Evolutionary conservation across 2,113 vertebrate species (phyloP).

Genomic region (Vimba vimba): DNA sequence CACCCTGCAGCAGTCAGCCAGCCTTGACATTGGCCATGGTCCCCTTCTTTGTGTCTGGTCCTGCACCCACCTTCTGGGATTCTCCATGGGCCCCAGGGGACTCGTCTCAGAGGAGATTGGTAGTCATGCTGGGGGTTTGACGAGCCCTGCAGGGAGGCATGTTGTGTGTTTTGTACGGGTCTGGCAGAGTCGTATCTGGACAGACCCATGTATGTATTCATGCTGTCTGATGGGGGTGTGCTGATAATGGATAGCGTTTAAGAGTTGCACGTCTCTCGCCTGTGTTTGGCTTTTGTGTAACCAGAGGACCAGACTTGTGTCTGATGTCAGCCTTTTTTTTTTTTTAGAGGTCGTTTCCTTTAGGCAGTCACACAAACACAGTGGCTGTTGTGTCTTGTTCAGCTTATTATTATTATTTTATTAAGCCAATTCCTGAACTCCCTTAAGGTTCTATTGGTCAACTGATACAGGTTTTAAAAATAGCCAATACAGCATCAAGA

Average conservation of each 20-base stretch:
- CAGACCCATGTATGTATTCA: conserved; percentile 25
- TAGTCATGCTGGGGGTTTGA: conserved; percentile 61
- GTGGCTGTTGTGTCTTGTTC: background rate
- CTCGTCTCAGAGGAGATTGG: conserved; percentile 56
- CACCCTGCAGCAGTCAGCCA: conserved; percentile 46
- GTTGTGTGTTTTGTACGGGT: conserved; percentile 16
- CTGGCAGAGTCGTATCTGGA: conserved; percentile 16
- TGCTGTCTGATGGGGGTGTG: conserved; percentile 19
- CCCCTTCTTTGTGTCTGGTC: conserved; percentile 55
- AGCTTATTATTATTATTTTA: background rate
- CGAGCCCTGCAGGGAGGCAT: conserved; percentile 38
- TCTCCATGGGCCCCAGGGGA: conserved; percentile 55
- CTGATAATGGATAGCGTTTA: conserved; percentile 4
- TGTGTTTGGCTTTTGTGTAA: conserved; percentile 38
- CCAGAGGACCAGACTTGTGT: conserved; percentile 32
- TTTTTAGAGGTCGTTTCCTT: background rate
- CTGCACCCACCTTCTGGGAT: conserved; percentile 47
- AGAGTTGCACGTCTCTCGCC: background rate
- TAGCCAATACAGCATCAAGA: background rate
- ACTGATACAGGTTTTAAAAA: background rate
- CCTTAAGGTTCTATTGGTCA: background rate
- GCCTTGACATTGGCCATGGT: conserved; percentile 61
- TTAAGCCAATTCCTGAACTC: background rate
- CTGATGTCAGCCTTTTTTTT: conserved; percentile 15
- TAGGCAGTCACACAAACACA: background rate